A percentile compares a stretch with the other conserved stretches of the same genome.
phyloP scores from a whole-genome alignment of 2,113 vertebrate species.

The Ammodramus savannarum region DNA sequence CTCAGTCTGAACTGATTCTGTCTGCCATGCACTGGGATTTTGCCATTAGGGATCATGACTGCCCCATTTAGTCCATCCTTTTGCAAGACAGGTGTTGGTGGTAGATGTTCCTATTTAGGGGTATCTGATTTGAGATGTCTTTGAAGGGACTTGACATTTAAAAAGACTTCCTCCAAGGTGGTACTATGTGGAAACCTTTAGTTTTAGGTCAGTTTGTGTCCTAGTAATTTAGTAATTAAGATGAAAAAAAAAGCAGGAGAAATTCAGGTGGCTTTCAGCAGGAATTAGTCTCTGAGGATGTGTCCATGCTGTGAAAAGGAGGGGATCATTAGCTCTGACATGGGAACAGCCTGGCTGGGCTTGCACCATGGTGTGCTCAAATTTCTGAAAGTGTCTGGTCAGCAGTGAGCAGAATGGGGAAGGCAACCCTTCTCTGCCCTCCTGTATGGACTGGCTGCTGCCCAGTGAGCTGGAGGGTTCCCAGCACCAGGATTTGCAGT shows the following conservation, averaged over 20 bases:
- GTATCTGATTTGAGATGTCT: not conserved
- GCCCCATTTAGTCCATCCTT: not conserved
- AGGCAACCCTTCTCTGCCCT: not conserved
- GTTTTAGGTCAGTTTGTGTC: not conserved
- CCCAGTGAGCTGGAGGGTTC: not conserved
- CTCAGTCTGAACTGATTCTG: not conserved
- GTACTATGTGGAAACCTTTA: not conserved
- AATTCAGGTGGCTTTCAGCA: not conserved
- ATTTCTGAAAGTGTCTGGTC: not conserved
- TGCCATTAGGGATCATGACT: not conserved
- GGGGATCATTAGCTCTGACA: not conserved
- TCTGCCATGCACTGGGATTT: not conserved
- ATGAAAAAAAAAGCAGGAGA: not conserved
- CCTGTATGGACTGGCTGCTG: not conserved
- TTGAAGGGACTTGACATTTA: not conserved
- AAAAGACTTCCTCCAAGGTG: not conserved
- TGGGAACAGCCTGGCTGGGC: not conserved
- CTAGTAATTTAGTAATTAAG: not conserved
- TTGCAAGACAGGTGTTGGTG: not conserved
- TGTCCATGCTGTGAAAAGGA: rapidly evolving
- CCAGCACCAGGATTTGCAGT: not conserved
- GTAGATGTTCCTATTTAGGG: not conserved
- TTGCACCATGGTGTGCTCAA: not conserved
- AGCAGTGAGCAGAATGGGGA: not conserved
- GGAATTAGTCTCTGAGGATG: not conserved